phyloP scores from a whole-genome alignment of 2,888 invertebrate genomes.

The Cantharis nigra region DNA sequence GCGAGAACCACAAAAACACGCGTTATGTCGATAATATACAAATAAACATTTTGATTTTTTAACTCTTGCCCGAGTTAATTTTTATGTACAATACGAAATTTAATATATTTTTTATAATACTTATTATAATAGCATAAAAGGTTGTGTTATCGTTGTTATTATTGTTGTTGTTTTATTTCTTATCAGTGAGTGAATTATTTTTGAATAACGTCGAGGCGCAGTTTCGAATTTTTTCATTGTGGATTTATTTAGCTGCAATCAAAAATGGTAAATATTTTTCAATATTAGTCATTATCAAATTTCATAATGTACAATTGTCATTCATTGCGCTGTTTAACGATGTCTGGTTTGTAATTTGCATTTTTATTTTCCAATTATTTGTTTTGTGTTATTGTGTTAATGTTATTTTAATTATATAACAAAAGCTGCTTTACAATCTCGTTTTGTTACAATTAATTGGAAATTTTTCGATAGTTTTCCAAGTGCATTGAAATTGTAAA shows the following conservation, averaged over 20 bases:
- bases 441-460: neutral
- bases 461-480: neutral
- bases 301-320: neutral
- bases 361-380: neutral
- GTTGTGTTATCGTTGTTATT: neutral
- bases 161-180: neutral
- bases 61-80: neutral
- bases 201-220: neutral
- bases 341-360: neutral
- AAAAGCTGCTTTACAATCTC: neutral
- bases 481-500: neutral
- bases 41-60: neutral
- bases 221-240: neutral
- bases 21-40: constrained; percentile 4
- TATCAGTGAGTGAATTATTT: neutral
- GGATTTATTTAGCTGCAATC: neutral
- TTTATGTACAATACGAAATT: neutral
- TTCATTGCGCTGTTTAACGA: neutral
- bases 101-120: neutral
- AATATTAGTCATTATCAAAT: neutral
- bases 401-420: neutral
- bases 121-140: neutral
- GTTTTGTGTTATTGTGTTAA: neutral
- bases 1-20: constrained; percentile 18
- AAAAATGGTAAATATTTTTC: neutral